A percentile compares a stretch with the other conserved stretches of the same genome.
phyloP scores from a whole-genome alignment of 2,113 vertebrate genomes.

The Strigops habroptila region DNA sequence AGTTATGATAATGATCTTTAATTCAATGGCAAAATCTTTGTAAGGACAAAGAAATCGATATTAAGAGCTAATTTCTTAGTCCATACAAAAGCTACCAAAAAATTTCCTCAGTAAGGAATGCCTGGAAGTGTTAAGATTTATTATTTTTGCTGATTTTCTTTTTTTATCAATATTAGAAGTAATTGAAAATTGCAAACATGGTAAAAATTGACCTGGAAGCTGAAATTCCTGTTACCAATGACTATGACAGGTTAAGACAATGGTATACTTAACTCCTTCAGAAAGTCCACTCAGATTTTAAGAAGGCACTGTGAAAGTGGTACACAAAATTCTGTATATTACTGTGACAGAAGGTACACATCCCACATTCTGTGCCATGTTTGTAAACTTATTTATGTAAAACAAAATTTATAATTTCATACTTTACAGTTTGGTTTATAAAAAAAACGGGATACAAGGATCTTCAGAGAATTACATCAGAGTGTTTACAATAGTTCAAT shows the following conservation, averaged over 20 bases:
- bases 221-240: not conserved
- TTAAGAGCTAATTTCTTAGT: not conserved
- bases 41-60: not conserved
- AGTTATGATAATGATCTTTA: not conserved
- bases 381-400: not conserved
- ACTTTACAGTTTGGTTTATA: not conserved
- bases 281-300: not conserved
- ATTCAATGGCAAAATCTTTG: not conserved
- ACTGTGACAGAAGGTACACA: not conserved
- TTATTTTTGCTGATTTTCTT: not conserved
- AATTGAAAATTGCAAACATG: not conserved
- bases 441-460: not conserved
- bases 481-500: not conserved
- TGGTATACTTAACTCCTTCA: not conserved
- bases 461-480: not conserved
- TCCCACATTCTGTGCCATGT: not conserved
- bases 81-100: not conserved
- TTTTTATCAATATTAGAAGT: not conserved
- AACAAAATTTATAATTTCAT: not conserved
- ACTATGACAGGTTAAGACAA: not conserved
- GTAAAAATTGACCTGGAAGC: not conserved
- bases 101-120: not conserved
- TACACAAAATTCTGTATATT: not conserved
- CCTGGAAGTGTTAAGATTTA: not conserved
- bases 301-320: not conserved